Conservation (phyloP, 1,140 invertebrate species). For the Pogonomyrmex californicus region DNA sequence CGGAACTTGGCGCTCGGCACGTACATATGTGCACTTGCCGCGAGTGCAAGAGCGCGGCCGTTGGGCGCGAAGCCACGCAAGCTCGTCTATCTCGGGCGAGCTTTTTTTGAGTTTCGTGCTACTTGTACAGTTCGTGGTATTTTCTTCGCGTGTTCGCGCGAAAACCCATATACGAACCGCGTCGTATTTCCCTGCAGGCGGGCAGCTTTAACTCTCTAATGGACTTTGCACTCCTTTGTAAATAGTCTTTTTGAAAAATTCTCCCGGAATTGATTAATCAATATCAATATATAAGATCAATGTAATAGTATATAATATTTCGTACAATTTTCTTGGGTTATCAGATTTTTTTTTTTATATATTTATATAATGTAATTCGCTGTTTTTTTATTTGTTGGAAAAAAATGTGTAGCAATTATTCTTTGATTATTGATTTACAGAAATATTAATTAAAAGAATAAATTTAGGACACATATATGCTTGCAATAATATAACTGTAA, state of each 20-base stretch:
- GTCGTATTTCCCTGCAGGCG: too few species aligned
- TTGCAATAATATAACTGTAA: not conserved
- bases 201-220: not conserved
- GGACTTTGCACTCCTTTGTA: not conserved
- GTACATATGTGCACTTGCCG: not conserved
- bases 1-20: constrained; percentile 41
- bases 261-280: not conserved
- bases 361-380: not conserved
- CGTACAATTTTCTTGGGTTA: not conserved
- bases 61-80: constrained; percentile 71
- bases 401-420: not conserved
- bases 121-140: constrained; percentile 47
- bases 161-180: not conserved
- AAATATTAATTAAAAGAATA: not conserved
- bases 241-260: not conserved
- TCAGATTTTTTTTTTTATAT: not conserved
- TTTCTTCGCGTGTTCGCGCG: constrained; percentile 57
- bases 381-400: not conserved
- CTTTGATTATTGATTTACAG: constrained; percentile 10
- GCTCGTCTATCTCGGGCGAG: constrained; percentile 69
- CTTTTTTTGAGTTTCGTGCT: constrained; percentile 69
- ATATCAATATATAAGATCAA: not conserved
- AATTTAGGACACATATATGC: not conserved
- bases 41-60: constrained; percentile 35
- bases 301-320: not conserved